A percentile compares a stretch with the other conserved stretches of the same genome.
Conservation (phyloP, 2,113 vertebrate genomes). For the Brevimyrus niger region DNA sequence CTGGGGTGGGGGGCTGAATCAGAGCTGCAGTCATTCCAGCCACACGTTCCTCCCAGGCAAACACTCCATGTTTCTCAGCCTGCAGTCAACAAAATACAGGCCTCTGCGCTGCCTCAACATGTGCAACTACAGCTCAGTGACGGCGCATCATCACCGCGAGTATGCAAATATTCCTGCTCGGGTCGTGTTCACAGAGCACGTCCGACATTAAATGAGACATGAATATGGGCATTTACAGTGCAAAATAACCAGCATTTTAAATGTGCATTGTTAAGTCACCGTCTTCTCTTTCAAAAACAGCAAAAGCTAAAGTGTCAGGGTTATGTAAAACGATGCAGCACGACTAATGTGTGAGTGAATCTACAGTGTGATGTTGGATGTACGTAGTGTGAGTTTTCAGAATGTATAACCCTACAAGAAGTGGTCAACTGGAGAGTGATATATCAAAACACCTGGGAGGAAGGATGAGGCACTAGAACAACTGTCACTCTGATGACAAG, state of each 20-base stretch:
- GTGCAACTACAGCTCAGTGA: background rate
- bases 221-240: background rate
- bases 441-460: slow-evolving; percentile 41
- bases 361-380: background rate
- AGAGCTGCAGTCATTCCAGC: background rate
- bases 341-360: background rate
- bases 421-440: slow-evolving; percentile 28
- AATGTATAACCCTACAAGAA: slow-evolving; percentile 32
- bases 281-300: background rate
- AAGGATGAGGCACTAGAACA: slow-evolving; percentile 24
- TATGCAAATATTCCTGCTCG: background rate
- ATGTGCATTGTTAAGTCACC: background rate
- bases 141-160: background rate
- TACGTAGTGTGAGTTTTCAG: background rate
- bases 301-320: background rate
- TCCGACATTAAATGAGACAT: background rate
- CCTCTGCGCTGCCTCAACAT: background rate
- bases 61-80: background rate
- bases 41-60: background rate
- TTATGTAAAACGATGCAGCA: background rate
- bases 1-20: background rate
- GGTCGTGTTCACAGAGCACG: background rate
- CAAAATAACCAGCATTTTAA: background rate
- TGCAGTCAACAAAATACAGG: background rate
- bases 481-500: slow-evolving; percentile 15